A percentile compares a stretch with the other conserved stretches of the same genome.
These are phyloP conservation scores for Metacarcinus magister DNA, from an alignment of 2,888 invertebrate genomes.

Conservation along the genomic window DNA sequence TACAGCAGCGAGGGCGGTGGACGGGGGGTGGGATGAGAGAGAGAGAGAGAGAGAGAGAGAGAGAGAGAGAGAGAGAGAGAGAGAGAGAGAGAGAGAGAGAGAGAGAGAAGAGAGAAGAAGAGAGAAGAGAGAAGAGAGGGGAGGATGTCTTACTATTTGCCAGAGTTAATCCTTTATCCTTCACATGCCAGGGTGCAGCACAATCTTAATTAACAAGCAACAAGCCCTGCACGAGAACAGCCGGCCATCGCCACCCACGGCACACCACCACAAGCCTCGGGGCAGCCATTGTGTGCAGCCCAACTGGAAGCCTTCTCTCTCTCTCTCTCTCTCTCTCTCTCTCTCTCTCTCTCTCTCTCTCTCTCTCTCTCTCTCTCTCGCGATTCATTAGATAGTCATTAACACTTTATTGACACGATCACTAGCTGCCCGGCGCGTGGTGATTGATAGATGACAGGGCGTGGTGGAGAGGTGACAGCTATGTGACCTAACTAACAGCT, in stretches of 20 bases:
- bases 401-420: background rate
- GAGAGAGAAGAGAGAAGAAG: background rate
- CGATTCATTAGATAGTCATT: background rate
- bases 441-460: background rate
- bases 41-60: slow-evolving; percentile 16
- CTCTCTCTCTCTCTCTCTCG: background rate
- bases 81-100: slow-evolving; percentile 56
- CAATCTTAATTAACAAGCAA: background rate
- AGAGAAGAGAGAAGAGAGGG: background rate
- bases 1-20: background rate
- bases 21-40: background rate
- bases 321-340: slow-evolving; percentile 60
- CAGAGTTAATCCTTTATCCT: background rate
- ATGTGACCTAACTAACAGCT: background rate
- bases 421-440: background rate
- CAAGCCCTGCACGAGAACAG: background rate
- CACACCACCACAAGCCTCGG: background rate
- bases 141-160: background rate
- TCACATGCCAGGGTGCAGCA: background rate
- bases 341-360: slow-evolving; percentile 58
- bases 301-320: background rate
- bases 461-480: background rate
- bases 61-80: slow-evolving; percentile 45
- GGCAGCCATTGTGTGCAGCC: slow-evolving; percentile 14
- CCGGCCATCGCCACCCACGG: background rate